Evolutionary conservation across 2,797 vertebrate species (phyloP), one percentile per base, ranked within the genome.

Genomic region (Mormyrops attenuatus): DNA sequence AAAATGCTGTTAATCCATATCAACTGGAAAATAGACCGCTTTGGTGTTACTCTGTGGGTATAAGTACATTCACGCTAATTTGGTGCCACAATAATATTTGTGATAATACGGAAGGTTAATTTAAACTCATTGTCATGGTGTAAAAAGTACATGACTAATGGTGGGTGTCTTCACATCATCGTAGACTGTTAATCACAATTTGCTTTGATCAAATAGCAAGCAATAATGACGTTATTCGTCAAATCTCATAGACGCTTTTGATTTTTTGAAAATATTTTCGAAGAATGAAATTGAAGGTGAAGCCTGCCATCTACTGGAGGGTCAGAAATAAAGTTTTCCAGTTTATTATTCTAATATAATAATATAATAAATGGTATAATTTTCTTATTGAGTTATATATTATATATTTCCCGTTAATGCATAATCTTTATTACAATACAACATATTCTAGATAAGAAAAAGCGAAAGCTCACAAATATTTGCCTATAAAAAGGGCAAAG

Each of bases 281-380:
- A 44, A 80, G 38, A 34, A 69, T 69, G 66, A 80, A 44, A 80
- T 44, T 41, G 20, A 89, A 85, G 88, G 49, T 80, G 77, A 89
- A 85, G 88, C 22, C 77, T 41, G 80, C 88, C 88, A 89, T 57
- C 88, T 89, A 85, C 52, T 89, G 88, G 88, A 89, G 5, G 41
- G 3, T 85, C 13, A 52, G 9, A 85, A 49, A 50, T 20, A 49
- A 80, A 41, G 34, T 80, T 80, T 80, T 44, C 0, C 6, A 69
- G 30, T 38, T 73, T 30, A 38, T 80, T 80, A 44, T 80, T 80
- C 17, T 41, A n/a, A 80, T n/a, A 41, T n/a, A 20, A 7, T n/a
- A 77, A 41, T 66, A 13, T 38, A 73, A 17, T 44, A 8, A 1
- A 6, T 44, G 2, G 34, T 41, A 41, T 20, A 6, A 44, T 44